A percentile compares a stretch with the other conserved stretches of the same genome.
phyloP scores from a whole-genome alignment of 2,113 vertebrate genomes.

The Siniperca chuatsi region DNA sequence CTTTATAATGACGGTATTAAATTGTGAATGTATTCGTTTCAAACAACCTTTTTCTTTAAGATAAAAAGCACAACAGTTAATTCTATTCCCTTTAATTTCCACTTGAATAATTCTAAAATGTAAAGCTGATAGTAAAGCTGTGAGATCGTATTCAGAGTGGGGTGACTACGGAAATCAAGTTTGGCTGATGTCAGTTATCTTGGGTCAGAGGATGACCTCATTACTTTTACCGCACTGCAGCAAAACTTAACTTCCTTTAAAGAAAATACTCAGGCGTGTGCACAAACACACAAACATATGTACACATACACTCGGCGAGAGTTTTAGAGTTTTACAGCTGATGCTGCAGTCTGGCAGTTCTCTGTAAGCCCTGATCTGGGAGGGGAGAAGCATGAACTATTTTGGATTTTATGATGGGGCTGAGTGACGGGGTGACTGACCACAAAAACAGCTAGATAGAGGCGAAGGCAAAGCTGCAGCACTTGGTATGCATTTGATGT shows the following conservation, averaged over 20 bases:
- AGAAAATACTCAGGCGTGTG: neutral
- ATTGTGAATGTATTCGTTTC: neutral
- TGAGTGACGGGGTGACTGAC: neutral
- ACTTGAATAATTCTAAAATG: neutral
- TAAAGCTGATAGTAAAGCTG: neutral
- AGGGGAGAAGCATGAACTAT: constrained; percentile 16
- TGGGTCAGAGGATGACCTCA: constrained; percentile 20
- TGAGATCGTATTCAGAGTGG: neutral
- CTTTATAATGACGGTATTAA: constrained; percentile 41
- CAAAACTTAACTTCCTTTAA: constrained; percentile 28
- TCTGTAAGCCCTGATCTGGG: constrained; percentile 17
- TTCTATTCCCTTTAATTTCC: neutral
- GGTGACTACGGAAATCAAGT: neutral
- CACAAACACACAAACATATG: neutral
- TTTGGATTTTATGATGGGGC: constrained; percentile 48
- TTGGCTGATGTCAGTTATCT: constrained; percentile 39
- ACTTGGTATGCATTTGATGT: neutral
- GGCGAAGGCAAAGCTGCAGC: neutral
- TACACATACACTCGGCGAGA: neutral
- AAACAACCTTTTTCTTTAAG: neutral
- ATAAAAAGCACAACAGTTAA: neutral
- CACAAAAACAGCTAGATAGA: constrained; percentile 5
- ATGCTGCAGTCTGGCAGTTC: constrained; percentile 47
- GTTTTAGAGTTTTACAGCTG: constrained; percentile 47
- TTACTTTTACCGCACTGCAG: constrained; percentile 57